Conservation (phyloP, 2,797 vertebrate species). For the Gymnothorax reevesii region DNA sequence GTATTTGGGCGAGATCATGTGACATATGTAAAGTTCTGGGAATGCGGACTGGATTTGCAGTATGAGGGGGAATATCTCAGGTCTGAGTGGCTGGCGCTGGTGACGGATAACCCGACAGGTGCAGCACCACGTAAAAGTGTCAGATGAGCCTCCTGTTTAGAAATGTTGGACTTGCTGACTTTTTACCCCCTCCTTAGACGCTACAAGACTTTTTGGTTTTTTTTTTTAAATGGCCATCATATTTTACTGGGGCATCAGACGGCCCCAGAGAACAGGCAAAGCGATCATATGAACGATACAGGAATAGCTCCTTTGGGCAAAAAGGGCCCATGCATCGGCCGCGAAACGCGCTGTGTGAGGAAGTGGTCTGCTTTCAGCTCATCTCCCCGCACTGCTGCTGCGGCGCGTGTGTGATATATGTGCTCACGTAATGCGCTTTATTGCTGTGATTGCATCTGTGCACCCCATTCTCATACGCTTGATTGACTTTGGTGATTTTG, state of each 20-base stretch:
- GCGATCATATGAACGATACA: slow-evolving; percentile 5
- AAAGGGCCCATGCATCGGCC: background rate
- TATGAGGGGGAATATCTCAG: slow-evolving; percentile 65
- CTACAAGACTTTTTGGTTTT: slow-evolving; percentile 63
- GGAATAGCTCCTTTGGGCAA: slow-evolving; percentile 25
- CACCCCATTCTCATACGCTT: slow-evolving; percentile 44
- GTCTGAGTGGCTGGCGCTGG: slow-evolving; percentile 76
- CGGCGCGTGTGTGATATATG: slow-evolving; percentile 39
- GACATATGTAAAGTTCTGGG: slow-evolving; percentile 75
- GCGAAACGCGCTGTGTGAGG: no score
- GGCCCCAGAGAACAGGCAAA: background rate
- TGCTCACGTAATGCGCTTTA: slow-evolving; percentile 35
- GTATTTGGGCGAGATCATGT: slow-evolving; percentile 74
- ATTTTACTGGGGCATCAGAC: slow-evolving; percentile 30
- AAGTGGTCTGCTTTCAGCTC: slow-evolving; percentile 30
- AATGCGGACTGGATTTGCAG: slow-evolving; percentile 76
- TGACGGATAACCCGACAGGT: slow-evolving; percentile 91
- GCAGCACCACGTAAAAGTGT: slow-evolving; percentile 74
- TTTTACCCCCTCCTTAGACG: slow-evolving; percentile 75
- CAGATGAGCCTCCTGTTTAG: slow-evolving; percentile 76
- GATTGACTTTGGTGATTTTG: slow-evolving; percentile 46
- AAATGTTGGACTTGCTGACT: slow-evolving; percentile 79
- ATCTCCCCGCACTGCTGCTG: slow-evolving; percentile 27
- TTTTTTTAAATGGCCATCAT: slow-evolving; percentile 24
- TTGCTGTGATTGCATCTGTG: slow-evolving; percentile 41